A percentile compares a stretch with the other conserved stretches of the same genome.
Evolutionary conservation across 2,797 vertebrate genomes (phyloP).

Genomic region (Myotis findleyi): DNA sequence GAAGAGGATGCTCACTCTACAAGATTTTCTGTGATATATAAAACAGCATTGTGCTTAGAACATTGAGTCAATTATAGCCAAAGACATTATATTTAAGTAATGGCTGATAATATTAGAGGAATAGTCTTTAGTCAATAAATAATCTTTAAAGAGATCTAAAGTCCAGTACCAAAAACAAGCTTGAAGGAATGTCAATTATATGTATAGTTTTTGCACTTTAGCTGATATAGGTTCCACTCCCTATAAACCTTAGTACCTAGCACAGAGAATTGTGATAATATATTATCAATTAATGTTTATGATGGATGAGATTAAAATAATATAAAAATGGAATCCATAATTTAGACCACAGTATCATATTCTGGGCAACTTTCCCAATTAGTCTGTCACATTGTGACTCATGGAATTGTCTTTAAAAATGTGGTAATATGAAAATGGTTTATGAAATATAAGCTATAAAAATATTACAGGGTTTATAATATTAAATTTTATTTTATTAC

Average conservation of each 20-base stretch:
- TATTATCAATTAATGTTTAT: neutral
- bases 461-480: neutral
- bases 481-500: constrained; percentile 14
- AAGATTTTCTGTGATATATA: neutral
- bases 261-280: neutral
- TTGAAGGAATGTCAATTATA: too few species aligned
- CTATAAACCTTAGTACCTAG: neutral
- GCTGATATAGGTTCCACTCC: neutral
- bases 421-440: neutral
- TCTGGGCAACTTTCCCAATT: neutral
- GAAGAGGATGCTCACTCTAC: neutral
- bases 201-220: too few species aligned
- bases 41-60: neutral
- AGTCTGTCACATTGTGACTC: neutral
- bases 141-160: constrained; percentile 29
- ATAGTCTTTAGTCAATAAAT: neutral
- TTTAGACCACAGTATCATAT: neutral
- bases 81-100: neutral
- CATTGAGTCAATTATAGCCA: neutral
- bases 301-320: neutral
- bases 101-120: neutral
- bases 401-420: neutral
- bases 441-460: constrained; percentile 28
- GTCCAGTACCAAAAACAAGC: neutral
- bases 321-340: neutral